A percentile compares a stretch with the other conserved stretches of the same genome.
Evolutionary conservation across 1,140 invertebrate species (phyloP).

Genomic region (Pachypsylla venusta): DNA sequence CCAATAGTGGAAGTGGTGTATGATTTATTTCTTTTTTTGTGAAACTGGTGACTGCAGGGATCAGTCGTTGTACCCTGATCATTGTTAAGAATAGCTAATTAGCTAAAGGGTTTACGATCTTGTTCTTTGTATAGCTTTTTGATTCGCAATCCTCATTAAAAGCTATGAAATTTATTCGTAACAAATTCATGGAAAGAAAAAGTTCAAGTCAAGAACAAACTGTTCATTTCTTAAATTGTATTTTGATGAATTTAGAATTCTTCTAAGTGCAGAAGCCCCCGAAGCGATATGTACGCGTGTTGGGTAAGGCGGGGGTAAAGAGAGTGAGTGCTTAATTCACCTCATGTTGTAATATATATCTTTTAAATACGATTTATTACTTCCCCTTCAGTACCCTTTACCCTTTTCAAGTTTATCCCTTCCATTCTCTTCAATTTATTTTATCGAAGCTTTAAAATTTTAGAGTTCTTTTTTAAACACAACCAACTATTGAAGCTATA

Average conservation of each 20-base stretch:
- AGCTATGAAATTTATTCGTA: too few relatives aligned
- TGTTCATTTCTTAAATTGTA: slow-evolving; percentile 6
- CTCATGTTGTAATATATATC: too few relatives aligned
- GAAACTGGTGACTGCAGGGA: too few relatives aligned
- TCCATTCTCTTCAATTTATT: slow-evolving; percentile 18
- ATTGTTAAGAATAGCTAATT: too few relatives aligned
- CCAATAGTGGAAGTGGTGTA: too few relatives aligned
- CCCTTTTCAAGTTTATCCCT: not conserved
- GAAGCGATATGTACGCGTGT: slow-evolving; percentile 1
- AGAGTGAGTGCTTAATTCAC: too few relatives aligned
- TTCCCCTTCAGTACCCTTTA: not conserved
- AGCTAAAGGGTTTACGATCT: too few relatives aligned
- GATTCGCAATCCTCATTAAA: too few relatives aligned
- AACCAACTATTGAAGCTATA: not conserved
- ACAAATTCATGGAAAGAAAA: too few relatives aligned
- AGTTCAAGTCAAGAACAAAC: not conserved
- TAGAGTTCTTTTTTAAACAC: not conserved
- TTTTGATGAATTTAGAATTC: slow-evolving; percentile 8
- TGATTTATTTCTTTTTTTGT: too few relatives aligned
- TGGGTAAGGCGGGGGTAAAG: not conserved
- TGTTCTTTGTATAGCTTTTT: too few relatives aligned
- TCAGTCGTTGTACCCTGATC: too few relatives aligned
- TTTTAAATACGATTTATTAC: slow-evolving; percentile 11
- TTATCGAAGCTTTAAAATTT: slow-evolving; percentile 2
- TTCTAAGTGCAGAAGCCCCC: slow-evolving; percentile 15